Evolutionary conservation across 2,888 invertebrate species (phyloP).

Genomic region (Holacanthella duospinosa): DNA sequence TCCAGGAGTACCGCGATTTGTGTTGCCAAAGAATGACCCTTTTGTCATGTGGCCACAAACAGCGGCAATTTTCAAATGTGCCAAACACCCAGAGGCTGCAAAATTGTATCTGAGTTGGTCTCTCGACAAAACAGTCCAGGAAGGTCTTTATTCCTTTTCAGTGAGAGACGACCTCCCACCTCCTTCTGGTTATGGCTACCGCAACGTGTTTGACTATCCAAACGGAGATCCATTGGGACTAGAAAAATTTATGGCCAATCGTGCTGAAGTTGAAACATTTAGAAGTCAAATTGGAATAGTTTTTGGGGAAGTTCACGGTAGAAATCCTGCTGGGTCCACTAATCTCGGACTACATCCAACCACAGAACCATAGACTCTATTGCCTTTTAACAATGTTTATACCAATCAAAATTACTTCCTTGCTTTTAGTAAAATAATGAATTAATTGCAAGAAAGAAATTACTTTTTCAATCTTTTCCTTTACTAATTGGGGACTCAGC

Average conservation of each 20-base stretch:
- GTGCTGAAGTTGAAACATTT: background rate
- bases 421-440: no score
- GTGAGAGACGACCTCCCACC: conserved; percentile 15
- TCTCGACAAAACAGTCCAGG: background rate
- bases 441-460: no score
- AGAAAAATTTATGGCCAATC: conserved; percentile 9
- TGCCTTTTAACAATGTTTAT: no score
- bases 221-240: conserved; percentile 15
- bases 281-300: background rate
- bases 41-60: conserved; percentile 21
- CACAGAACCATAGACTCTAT: no score
- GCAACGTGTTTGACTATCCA: conserved; percentile 10
- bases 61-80: conserved; percentile 18
- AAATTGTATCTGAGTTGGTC: conserved; percentile 22
- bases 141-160: conserved; percentile 8
- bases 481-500: no score
- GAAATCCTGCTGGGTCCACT: background rate
- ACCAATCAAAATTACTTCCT: no score
- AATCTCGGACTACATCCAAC: background rate
- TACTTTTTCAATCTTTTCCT: no score
- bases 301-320: conserved; percentile 1
- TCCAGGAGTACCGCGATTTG: background rate
- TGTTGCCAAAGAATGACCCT: conserved; percentile 16
- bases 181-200: background rate
- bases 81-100: conserved; percentile 11